Conservation (phyloP, 2,113 vertebrate genomes). For the Gnathonemus longibarbis region DNA sequence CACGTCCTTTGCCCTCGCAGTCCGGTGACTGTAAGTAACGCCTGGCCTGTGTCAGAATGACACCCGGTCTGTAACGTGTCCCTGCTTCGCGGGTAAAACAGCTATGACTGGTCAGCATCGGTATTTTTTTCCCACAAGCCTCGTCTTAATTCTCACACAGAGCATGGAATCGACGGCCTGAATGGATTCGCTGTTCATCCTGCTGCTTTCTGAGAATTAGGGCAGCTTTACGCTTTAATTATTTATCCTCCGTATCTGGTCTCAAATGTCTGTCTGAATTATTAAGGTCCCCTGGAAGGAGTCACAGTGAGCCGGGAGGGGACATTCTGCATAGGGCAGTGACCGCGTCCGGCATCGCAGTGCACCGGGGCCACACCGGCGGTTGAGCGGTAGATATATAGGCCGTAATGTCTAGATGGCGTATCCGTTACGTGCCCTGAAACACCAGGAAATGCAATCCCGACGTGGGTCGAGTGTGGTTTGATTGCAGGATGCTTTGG, state of each 20-base stretch:
- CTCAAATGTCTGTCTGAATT: slow-evolving; percentile 44
- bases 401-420: neutral
- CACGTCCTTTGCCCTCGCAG: neutral
- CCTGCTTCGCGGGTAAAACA: neutral
- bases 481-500: neutral
- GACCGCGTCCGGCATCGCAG: neutral
- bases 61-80: neutral
- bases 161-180: neutral
- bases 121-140: neutral
- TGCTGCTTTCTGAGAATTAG: neutral
- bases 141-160: neutral
- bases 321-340: neutral
- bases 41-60: neutral
- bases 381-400: neutral
- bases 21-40: neutral
- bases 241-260: neutral
- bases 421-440: neutral
- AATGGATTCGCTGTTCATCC: neutral
- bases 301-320: slow-evolving; percentile 41
- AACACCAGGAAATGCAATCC: neutral
- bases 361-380: slow-evolving; percentile 7
- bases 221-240: neutral
- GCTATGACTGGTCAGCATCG: neutral
- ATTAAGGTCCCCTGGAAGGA: slow-evolving; percentile 50
- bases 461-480: neutral